Evolutionary conservation across 2,113 vertebrate genomes (phyloP).

Genomic region (Upupa epops): DNA sequence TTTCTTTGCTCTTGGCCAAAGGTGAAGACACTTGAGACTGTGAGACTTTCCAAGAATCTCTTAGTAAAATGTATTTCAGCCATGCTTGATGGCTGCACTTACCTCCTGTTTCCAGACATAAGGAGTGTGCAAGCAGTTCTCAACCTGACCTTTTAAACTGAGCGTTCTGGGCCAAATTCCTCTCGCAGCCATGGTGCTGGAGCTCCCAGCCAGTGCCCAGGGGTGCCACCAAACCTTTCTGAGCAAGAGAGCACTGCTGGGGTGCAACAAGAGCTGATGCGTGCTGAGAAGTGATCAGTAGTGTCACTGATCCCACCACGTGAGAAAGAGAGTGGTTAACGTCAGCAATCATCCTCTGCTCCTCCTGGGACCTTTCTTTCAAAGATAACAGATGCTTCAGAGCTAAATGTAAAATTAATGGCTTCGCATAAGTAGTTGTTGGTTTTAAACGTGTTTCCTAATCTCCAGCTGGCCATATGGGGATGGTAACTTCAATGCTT

Average conservation of each 20-base stretch:
- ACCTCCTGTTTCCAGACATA: background rate
- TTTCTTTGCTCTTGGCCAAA: conserved; percentile 28
- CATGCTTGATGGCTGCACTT: background rate
- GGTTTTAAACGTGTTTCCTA: background rate
- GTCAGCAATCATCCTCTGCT: rapidly evolving
- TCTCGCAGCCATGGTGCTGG: background rate
- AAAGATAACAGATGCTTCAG: background rate
- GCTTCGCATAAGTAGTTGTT: background rate
- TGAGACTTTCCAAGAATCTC: conserved; percentile 19
- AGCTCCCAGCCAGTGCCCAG: background rate
- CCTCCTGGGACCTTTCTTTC: background rate
- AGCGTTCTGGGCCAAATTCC: background rate
- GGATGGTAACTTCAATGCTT: background rate
- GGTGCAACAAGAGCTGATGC: background rate
- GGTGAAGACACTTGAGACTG: background rate
- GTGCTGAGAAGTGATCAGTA: background rate
- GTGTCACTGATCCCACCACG: background rate
- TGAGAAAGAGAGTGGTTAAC: background rate
- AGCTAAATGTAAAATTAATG: background rate
- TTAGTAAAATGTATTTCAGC: background rate
- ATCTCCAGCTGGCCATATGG: background rate
- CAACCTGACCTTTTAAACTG: background rate
- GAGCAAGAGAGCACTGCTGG: rapidly evolving
- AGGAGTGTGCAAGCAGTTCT: background rate
- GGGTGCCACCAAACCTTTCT: background rate